Base-by-base conservation (phyloP, 2,797 vertebrate species). In the Peromyscus aztecus region DNA sequence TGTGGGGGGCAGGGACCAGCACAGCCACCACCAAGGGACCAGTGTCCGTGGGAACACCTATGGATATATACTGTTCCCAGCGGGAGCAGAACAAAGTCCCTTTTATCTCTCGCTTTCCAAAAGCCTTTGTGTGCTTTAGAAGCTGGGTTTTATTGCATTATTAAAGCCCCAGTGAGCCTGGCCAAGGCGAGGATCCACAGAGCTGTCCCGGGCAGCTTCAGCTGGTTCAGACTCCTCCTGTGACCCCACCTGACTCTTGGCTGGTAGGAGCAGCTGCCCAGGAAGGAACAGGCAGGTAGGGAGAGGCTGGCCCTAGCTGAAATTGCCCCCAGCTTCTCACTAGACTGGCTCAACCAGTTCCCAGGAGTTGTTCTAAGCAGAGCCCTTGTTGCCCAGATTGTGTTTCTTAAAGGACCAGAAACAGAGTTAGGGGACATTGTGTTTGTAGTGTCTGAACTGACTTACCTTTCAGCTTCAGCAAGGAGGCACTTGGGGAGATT, bases 171-270 rank as follows among this genome's bases (percentile, higher is more conserved):
- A 97, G 97, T 89, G 95, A 97, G 97, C 96, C 40, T 34, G 97
- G 97, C 98, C 98, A 97, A 97, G 97, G 73, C 97, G 71, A 96
- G 97, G 97, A 96, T 92, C 81, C 77, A 24, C 97, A 91, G 97
- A 95, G 96, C 98, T 90, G 96, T 97, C 97, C 24, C 40, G 94
- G 97, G 98, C 98, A 97, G 98, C 96, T 96, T 96, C 93, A 92
- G 95, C 98, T 94, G 85, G 97, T 96, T 98, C 95, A 93, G 97
- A 75, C 94, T 97, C 97, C 97, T 76, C 88, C 19, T 84, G 89
- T 98, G 98, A 98, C 98, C 98, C 96, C 77, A 91, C 77, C n/a
- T 98, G 98, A 97, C 98, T 98, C 96, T 80, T 34, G 83, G 86
- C 93, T 96, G 89, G 49, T 85, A 63, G 37, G 90, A 52, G 52